Evolutionary conservation across 1,140 invertebrate genomes (phyloP), one percentile per base, ranked within the genome.

Genomic region (Leptopilina boulardi): DNA sequence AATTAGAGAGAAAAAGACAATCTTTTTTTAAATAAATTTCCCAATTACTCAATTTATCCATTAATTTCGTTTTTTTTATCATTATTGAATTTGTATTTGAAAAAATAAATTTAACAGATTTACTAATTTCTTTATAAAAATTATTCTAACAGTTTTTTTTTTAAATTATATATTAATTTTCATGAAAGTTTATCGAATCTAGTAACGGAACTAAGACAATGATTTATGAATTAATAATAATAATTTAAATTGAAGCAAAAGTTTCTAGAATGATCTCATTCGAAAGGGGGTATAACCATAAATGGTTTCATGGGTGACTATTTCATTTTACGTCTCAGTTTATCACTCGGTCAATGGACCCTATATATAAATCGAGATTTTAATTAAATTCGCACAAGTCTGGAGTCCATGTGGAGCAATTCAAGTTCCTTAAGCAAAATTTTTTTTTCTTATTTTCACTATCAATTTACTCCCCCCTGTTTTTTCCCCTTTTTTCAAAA

Each of bases 341-440:
- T 79, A 79, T 79, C 78, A 76, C 56, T 71, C 74, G 78, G 74
- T 74, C 78, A 79, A 76, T 41, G 59, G 71, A 76, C 71, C 77
- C 74, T 71, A 54, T 79, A 79, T 79, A n/a, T n/a, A n/a, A n/a
- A n/a, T n/a, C n/a, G n/a, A 74, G 56, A 11, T 66, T 66, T 66
- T 66, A 71, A 42, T 71, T 23, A 66, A 15, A 66, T 34, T 66
- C 59, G 21, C 21, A 26, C 4, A 26, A 66, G 15, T 30, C 10
- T 11, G 26, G 59, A 18, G 5, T 18, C 11, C 8, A 21, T 66
- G 4, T 4, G 13, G 13, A 4, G 3, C 15, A 4, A n/a, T 15
- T 4, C 44, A 13, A 0, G 3, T 8, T 8, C 1, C n/a, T n/a
- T n/a, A 38, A 38, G 5, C 34, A 6, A 38, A 4, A 38, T 38